phyloP scores from a whole-genome alignment of 53 echinoderm and acorn worm species.

The Henricia sp. region DNA sequence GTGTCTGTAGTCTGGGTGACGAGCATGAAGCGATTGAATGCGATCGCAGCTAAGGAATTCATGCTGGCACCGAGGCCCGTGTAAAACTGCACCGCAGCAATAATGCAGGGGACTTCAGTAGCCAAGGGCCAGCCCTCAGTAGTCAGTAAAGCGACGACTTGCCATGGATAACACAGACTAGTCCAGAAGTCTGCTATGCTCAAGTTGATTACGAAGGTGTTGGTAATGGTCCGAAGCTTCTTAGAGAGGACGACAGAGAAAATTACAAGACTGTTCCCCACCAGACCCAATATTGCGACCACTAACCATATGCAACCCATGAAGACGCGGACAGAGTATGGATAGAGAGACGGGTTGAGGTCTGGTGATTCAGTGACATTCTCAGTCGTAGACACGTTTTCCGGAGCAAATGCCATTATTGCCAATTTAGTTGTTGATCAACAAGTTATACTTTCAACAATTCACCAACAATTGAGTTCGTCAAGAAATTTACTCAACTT shows the following conservation, averaged over 20 bases:
- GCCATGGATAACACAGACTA: slow-evolving; percentile 12
- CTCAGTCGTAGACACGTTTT: no score
- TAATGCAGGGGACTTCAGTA: neutral
- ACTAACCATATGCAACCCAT: slow-evolving; percentile 26
- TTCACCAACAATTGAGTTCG: no score
- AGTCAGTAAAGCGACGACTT: neutral
- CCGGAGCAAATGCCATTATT: no score
- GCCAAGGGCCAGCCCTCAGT: neutral
- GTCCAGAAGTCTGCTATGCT: slow-evolving; percentile 42
- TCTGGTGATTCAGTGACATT: no score
- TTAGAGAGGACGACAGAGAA: slow-evolving; percentile 45
- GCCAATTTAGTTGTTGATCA: no score
- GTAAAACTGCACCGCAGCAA: slow-evolving; percentile 19
- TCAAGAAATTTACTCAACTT: no score
- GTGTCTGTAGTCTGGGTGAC: neutral
- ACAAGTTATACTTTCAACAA: no score
- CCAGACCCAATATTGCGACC: slow-evolving; percentile 1
- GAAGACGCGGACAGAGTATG: neutral
- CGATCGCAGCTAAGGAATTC: slow-evolving; percentile 26
- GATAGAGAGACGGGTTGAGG: neutral
- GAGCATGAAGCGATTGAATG: slow-evolving; percentile 23
- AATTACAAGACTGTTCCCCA: slow-evolving; percentile 47
- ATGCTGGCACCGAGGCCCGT: slow-evolving; percentile 27
- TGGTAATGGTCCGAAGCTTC: slow-evolving; percentile 53
- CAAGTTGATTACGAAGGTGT: slow-evolving; percentile 53